Base-by-base conservation (phyloP, 1,140 invertebrate species). In the Drosophila lacteicornis region DNA sequence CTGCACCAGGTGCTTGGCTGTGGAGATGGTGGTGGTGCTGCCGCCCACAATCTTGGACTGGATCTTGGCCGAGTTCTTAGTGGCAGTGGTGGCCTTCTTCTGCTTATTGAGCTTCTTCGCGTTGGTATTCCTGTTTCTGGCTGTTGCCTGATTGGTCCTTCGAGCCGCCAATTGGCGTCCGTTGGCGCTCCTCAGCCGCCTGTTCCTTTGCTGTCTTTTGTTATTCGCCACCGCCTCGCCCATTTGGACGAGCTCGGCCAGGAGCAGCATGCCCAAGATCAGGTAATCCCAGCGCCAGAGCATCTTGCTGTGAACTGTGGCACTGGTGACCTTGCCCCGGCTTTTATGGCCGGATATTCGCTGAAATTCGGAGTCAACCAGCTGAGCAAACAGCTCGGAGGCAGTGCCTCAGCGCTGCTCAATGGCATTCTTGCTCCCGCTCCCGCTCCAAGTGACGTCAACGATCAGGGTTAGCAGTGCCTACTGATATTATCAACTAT, bases 281-380 rank as follows among this genome's bases (percentile, higher is more conserved):
- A 88, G 17, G 11, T 47, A 88, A 12, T 83, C 49, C 68, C 77
- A 83, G 51, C 77, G 80, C 56, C 77, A 67, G 65, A 75, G 73
- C 83, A 87, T 87, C 27, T 70, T 33, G 68, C 25, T 46, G 46
- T 56, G 8, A 60, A 84, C 70, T 84, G 67, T 61, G 49, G 17
- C 6, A 33, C 25, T 36, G 13, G 11, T 65, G 78, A 71, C 83
- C 84, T 77, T 80, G 77, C 46, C 43, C n/a, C 17, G 45, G 51
- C 77, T 83, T 87, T 88, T 87, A 87, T 82, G 63, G 59, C 57
- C 19, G 45, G 56, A 57, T 78, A 71, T 70, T 85, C 77, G 62
- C 45, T 75, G 73, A 85, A 80, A 40, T 51, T 12, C 38, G 5
- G 2, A 22, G 2, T n/a, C 53, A 60, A 27, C 43, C 84, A 88